Percentiles rank a stretch among this genome's conserved stretches.
phyloP scores from a whole-genome alignment of 2,888 invertebrate genomes.

The Ptychoptera contaminata region DNA sequence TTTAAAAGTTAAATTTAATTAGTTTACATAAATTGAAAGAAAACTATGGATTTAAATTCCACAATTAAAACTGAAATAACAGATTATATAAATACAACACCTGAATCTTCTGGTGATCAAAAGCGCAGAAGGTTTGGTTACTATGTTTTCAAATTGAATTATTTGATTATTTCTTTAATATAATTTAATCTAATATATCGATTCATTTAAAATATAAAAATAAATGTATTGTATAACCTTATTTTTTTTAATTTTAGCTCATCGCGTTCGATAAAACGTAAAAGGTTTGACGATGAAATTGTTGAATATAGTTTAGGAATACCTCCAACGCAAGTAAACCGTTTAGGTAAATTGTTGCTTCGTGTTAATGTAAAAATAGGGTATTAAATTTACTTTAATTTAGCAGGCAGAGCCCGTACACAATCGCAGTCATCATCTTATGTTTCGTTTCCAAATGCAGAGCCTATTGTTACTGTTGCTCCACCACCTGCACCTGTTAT shows the following conservation, averaged over 20 bases:
- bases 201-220: no score
- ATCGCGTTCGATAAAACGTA: slow-evolving; percentile 84
- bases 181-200: background rate
- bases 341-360: slow-evolving; percentile 15
- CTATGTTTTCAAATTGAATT: background rate
- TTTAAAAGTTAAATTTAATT: no score
- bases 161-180: background rate
- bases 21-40: no score
- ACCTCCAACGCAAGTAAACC: slow-evolving; percentile 32
- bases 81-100: slow-evolving; percentile 16
- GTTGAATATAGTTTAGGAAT: slow-evolving; percentile 77
- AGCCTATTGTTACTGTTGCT: slow-evolving; percentile 14
- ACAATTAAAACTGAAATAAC: no score
- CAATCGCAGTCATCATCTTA: slow-evolving; percentile 28
- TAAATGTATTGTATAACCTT: no score
- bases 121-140: slow-evolving; percentile 24
- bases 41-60: no score
- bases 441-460: slow-evolving; percentile 12
- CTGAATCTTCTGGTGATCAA: slow-evolving; percentile 24
- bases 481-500: background rate
- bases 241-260: slow-evolving; percentile 51
- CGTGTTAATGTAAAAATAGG: no score
- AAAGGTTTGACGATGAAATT: slow-evolving; percentile 92
- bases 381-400: background rate
- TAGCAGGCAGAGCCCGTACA: slow-evolving; percentile 29